Conservation (phyloP, 2,113 vertebrate genomes). For the Coturnix japonica region DNA sequence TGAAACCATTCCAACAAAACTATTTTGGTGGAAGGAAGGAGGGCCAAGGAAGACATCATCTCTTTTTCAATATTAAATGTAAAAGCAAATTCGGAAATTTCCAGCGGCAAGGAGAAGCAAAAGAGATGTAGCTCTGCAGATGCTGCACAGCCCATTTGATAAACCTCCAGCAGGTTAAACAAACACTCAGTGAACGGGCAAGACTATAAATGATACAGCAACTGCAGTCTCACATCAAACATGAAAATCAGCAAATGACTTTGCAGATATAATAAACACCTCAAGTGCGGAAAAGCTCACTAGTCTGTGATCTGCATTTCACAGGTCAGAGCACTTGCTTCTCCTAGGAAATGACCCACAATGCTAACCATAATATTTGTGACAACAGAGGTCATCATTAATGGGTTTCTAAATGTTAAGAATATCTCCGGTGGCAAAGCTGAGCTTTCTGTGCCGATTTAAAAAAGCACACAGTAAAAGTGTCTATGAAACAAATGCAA, state of each 20-base stretch:
- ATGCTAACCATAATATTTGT: background rate
- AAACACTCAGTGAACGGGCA: background rate
- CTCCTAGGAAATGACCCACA: constrained; percentile 28
- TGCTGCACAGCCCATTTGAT: constrained; percentile 22
- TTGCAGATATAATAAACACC: constrained; percentile 54
- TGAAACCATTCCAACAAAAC: background rate
- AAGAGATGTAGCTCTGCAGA: constrained; percentile 23
- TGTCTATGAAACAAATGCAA: background rate
- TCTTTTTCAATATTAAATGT: background rate
- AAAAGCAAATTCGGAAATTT: constrained; percentile 10
- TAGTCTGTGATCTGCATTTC: constrained; percentile 29
- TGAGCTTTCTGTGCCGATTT: background rate
- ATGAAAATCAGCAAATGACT: constrained; percentile 46
- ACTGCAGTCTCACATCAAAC: constrained; percentile 43
- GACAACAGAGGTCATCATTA: constrained; percentile 40
- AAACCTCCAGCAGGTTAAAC: constrained; percentile 59
- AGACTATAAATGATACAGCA: constrained; percentile 18
- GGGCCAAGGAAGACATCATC: background rate
- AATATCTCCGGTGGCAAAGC: background rate
- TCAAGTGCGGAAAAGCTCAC: constrained; percentile 42
- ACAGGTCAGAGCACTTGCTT: constrained; percentile 24
- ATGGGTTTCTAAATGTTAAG: constrained; percentile 37
- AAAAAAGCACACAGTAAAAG: background rate
- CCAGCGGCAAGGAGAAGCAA: background rate
- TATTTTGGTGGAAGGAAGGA: background rate